Evolutionary conservation across 2,888 invertebrate species (phyloP).

Genomic region (Mesorhabditis belari): DNA sequence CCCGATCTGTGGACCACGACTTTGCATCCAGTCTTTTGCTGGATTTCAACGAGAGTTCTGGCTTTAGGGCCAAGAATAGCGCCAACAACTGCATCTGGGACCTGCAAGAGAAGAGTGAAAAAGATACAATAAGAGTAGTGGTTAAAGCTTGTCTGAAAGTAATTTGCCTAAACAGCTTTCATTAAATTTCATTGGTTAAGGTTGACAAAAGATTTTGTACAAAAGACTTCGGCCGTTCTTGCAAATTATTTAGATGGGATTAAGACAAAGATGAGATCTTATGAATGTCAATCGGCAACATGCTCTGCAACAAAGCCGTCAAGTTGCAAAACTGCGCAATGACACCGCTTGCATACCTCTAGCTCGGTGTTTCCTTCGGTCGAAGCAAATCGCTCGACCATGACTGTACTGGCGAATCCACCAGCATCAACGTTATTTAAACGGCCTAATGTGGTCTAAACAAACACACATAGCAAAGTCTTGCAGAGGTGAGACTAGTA

Average conservation of each 20-base stretch:
- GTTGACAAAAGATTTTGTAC: too few relatives aligned
- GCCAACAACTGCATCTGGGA: slow-evolving; percentile 86
- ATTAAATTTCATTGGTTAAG: too few relatives aligned
- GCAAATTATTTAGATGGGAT: too few relatives aligned
- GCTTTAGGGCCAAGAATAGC: slow-evolving; percentile 95
- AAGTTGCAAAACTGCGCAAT: too few relatives aligned
- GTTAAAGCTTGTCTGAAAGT: too few relatives aligned
- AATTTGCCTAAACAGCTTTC: too few relatives aligned
- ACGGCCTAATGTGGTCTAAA: neutral
- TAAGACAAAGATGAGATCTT: too few relatives aligned
- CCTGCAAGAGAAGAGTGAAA: slow-evolving; percentile 63
- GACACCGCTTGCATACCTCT: neutral
- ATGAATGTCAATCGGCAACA: too few relatives aligned
- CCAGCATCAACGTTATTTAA: neutral
- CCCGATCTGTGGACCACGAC: slow-evolving; percentile 69
- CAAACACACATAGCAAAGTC: too few relatives aligned
- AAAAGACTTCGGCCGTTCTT: too few relatives aligned
- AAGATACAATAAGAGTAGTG: neutral
- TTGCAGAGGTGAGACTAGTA: too few relatives aligned
- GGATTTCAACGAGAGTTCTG: slow-evolving; percentile 89
- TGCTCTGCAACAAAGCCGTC: too few relatives aligned
- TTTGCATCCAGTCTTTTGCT: slow-evolving; percentile 82
- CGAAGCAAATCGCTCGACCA: neutral
- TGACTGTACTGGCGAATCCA: neutral
- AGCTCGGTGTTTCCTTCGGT: neutral